These are phyloP conservation scores for Epinephelus lanceolatus DNA, from an alignment of 2,113 vertebrate genomes.

Conservation along the genomic window DNA sequence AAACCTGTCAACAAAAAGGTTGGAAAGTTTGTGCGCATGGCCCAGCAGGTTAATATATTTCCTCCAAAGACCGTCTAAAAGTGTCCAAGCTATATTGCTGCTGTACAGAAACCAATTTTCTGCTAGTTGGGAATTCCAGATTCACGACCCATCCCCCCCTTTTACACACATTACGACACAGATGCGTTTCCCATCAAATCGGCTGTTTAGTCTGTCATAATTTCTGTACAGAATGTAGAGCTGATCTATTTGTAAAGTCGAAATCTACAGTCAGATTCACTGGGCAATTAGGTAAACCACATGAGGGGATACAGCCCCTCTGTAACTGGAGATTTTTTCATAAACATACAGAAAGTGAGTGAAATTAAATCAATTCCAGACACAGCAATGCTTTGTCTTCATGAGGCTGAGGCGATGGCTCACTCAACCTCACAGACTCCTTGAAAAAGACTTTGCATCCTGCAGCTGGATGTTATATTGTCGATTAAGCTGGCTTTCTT, in stretches of 20 bases:
- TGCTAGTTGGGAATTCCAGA: conserved; percentile 67
- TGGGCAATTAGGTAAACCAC: conserved; percentile 35
- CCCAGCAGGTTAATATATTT: conserved; percentile 83
- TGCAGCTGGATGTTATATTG: conserved; percentile 11
- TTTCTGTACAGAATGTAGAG: conserved; percentile 45
- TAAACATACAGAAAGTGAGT: conserved; percentile 57
- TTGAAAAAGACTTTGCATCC: conserved; percentile 26
- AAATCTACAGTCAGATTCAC: conserved; percentile 44
- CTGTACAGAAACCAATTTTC: conserved; percentile 69
- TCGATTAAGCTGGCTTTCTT: conserved; percentile 7
- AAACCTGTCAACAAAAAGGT: conserved; percentile 87
- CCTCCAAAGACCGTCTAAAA: conserved; percentile 74
- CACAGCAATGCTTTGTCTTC: conserved; percentile 52
- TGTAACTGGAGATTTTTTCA: conserved; percentile 47
- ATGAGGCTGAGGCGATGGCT: conserved; percentile 12
- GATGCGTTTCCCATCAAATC: conserved; percentile 57
- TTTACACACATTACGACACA: conserved; percentile 49
- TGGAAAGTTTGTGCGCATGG: conserved; percentile 82
- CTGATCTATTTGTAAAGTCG: conserved; percentile 42
- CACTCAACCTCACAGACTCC: conserved; percentile 22
- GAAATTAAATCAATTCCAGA: conserved; percentile 58
- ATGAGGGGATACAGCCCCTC: conserved; percentile 18
- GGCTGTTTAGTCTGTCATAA: conserved; percentile 35
- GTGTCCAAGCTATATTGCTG: conserved; percentile 74
- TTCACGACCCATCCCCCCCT: conserved; percentile 44